Conservation (phyloP, 1,140 invertebrate genomes). For the Rhyzopertha dominica region DNA sequence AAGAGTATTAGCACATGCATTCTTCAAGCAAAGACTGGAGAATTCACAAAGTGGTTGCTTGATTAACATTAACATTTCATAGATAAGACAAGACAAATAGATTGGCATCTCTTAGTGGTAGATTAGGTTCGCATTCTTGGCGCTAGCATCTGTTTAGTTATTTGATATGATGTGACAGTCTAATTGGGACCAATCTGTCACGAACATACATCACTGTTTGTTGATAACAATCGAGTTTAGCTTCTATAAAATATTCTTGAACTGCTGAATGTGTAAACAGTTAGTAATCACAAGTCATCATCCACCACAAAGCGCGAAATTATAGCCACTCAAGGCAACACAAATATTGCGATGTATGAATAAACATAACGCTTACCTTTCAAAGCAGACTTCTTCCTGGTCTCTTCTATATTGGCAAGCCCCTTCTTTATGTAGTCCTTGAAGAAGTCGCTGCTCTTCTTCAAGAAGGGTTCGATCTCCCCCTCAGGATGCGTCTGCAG, state of each 20-base stretch:
- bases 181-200: not conserved
- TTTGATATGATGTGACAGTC: not conserved
- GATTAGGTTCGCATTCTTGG: too few species aligned
- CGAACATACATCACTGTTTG: not conserved
- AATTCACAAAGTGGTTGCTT: too few species aligned
- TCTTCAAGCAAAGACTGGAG: too few species aligned
- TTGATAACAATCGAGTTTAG: not conserved
- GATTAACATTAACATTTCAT: too few species aligned
- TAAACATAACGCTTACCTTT: not conserved
- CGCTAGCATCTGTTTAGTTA: too few species aligned
- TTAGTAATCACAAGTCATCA: not conserved
- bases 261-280: too few species aligned
- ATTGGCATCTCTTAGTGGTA: too few species aligned
- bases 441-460: conserved; percentile 85
- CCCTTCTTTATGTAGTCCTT: conserved; percentile 88
- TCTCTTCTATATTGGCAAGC: conserved; percentile 71
- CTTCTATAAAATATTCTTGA: too few species aligned
- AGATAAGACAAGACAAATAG: too few species aligned
- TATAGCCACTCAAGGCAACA: not conserved
- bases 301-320: not conserved
- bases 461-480: conserved; percentile 85
- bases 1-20: too few species aligned
- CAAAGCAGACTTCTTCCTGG: conserved; percentile 45
- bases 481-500: conserved; percentile 85
- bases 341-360: not conserved